Evolutionary conservation across 2,888 invertebrate genomes (phyloP), one percentile per base, ranked within the genome.

Genomic region (Polydrusus tereticollis): DNA sequence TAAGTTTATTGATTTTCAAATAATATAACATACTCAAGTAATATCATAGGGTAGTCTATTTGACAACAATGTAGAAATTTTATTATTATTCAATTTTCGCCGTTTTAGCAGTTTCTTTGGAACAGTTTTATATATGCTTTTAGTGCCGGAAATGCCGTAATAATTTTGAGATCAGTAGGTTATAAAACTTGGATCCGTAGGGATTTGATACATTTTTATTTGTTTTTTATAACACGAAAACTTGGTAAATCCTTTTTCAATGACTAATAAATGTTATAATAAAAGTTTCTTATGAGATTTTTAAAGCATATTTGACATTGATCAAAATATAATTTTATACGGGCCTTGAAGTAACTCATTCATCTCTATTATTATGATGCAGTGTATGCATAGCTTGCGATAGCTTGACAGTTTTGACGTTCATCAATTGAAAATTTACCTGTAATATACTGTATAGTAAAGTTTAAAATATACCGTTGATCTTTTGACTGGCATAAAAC

Each of bases 161-260:
- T 47, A 47, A 47, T 47, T 21, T 47, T 21, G 47, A 47, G 47
- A 47, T 47, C 47, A 47, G 47, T 47, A 47, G 47, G 47, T 47
- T 47, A 47, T 47, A 47, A 47, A 47, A 47, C 12, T 47, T 21
- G 21, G 10, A 12, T 21, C 47, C 47, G 23, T 47, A 47, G 47
- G 47, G 47, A 0, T 47, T 23, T 47, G 47, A 47, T 47, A 47
- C 47, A 20, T 47, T 47, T 47, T 47, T 47, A 47, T 47, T 47
- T 47, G 47, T 47, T 47, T 47, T 47, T 47, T 47, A 20, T 47
- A 23, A 47, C 47, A 47, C 23, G 23, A n/a, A 47, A 47, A 47
- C 12, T 47, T 21, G 47, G 47, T 47, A 47, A 47, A 47, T 47
- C 21, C 23, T 2, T 21, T 47, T 47, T n/a, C 21, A 23, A 21